Conservation (phyloP, 2,797 vertebrate species). For the Periophthalmus magnuspinnatus region DNA sequence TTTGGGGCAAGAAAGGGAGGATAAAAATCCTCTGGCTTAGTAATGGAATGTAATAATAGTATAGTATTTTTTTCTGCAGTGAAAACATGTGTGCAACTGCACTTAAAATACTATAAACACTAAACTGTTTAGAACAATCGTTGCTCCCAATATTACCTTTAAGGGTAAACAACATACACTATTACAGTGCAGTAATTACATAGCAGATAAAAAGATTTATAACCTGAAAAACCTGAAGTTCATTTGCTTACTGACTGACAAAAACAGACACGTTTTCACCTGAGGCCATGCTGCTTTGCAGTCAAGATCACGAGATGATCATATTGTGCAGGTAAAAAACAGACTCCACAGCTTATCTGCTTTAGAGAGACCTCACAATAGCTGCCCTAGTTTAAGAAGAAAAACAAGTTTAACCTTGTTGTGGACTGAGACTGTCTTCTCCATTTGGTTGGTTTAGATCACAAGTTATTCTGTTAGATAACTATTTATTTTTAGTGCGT, state of each 20-base stretch:
- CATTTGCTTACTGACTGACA: slow-evolving; percentile 19
- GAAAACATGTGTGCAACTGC: slow-evolving; percentile 1
- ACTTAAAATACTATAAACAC: slow-evolving; percentile 20
- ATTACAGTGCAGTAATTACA: slow-evolving; percentile 6
- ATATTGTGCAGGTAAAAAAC: slow-evolving; percentile 2
- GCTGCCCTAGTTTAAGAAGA: slow-evolving; percentile 5
- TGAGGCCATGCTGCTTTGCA: slow-evolving; percentile 42
- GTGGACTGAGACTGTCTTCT: background rate
- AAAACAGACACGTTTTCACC: slow-evolving; percentile 49
- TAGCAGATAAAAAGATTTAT: slow-evolving; percentile 19
- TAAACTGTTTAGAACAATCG: slow-evolving; percentile 15
- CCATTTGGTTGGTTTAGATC: background rate
- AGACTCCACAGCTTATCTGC: background rate
- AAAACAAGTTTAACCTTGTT: background rate
- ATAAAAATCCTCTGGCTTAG: slow-evolving; percentile 16
- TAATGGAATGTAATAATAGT: slow-evolving; percentile 10
- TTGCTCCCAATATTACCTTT: slow-evolving; percentile 11
- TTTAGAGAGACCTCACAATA: background rate
- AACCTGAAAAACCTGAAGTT: slow-evolving; percentile 43
- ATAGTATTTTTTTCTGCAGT: slow-evolving; percentile 5
- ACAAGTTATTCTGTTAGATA: slow-evolving; percentile 1
- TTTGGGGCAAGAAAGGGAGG: slow-evolving; percentile 17
- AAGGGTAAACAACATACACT: slow-evolving; percentile 26
- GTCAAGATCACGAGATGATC: slow-evolving; percentile 21
- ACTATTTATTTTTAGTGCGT: slow-evolving; percentile 12